Base-by-base conservation (phyloP, 2,113 vertebrate species). In the Camelus dromedarius region DNA sequence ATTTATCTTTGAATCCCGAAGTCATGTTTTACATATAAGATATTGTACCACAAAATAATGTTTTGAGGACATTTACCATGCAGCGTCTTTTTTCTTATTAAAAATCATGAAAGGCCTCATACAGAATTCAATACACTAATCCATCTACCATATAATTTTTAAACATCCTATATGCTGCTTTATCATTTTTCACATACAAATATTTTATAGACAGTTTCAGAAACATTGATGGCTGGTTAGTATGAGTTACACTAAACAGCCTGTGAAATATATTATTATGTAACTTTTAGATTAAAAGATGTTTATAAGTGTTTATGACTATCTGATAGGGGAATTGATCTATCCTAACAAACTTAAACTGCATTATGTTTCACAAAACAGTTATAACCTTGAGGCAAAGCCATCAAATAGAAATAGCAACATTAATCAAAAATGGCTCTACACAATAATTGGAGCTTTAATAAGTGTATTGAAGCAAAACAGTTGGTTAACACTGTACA, bases 341-440 rank as follows among this genome's bases (percentile, higher is more conserved):
- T 12, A 97, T 97, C 96, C 96, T 98, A 98, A 98, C 70, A 98
- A 98, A 98, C 98, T 99, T 98, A 99, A 99, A 98, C 88, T 93
- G 92, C 60, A 98, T 82, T 98, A 97, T 97, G 75, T 98, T 99
- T 97, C 95, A 99, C 97, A 95, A 97, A 99, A 98, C 46, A 90
- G 96, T 87, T 81, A 94, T 88, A 96, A 97, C 97, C 99, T 98
- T 80, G 82, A 93, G 95, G 99, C 98, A 96, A 96, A 97, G 85
- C 90, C 97, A 97, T 98, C 98, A 98, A 96, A 98, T 66, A 98
- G 93, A 98, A 98, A 98, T 50, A 99, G 97, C 97, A 98, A 96
- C 98, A 98, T 98, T 99, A 99, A 99, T 99, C 98, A 99, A 99
- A 98, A 98, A 95, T 35, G 48, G 85, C 95, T 98, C 85, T 75